These are phyloP conservation scores for Sebastolobus alascanus DNA, from an alignment of 2,797 vertebrate genomes.

Conservation along the genomic window DNA sequence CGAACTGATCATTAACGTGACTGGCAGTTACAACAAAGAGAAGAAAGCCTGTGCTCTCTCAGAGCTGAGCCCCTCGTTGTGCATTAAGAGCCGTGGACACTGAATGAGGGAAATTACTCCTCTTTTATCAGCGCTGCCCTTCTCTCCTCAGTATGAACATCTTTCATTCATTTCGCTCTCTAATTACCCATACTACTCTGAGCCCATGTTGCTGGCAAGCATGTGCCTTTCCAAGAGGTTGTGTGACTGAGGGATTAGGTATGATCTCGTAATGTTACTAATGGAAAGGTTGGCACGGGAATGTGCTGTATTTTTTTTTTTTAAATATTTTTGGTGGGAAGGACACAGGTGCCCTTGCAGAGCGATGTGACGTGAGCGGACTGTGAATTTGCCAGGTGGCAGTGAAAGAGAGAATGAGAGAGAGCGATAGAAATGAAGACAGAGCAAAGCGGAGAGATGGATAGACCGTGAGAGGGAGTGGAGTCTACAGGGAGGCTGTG, in stretches of 20 bases:
- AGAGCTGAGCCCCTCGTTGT: slow-evolving; percentile 71
- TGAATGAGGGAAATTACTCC: slow-evolving; percentile 71
- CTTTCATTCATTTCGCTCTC: slow-evolving; percentile 77
- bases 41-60: slow-evolving; percentile 71
- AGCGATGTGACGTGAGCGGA: slow-evolving; percentile 89
- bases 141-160: slow-evolving; percentile 74
- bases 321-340: slow-evolving; percentile 79
- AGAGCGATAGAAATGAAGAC: slow-evolving; percentile 71
- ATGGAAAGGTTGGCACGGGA: slow-evolving; percentile 85
- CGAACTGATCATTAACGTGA: slow-evolving; percentile 82
- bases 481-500: slow-evolving; percentile 76
- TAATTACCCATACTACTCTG: slow-evolving; percentile 72
- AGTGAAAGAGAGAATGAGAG: slow-evolving; percentile 78
- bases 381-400: slow-evolving; percentile 91
- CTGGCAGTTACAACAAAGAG: slow-evolving; percentile 82
- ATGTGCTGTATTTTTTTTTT: slow-evolving; percentile 71
- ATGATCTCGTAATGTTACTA: slow-evolving; percentile 85
- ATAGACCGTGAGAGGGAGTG: slow-evolving; percentile 72
- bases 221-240: slow-evolving; percentile 68
- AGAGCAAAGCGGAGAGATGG: slow-evolving; percentile 76
- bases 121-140: slow-evolving; percentile 76
- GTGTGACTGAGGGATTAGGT: slow-evolving; percentile 74
- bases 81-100: slow-evolving; percentile 73
- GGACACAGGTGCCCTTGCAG: slow-evolving; percentile 91
- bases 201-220: slow-evolving; percentile 74